Percentiles rank a stretch among this genome's conserved stretches.
Evolutionary conservation across 2,888 invertebrate species (phyloP).

Genomic region (Drosophila macrospina): DNA sequence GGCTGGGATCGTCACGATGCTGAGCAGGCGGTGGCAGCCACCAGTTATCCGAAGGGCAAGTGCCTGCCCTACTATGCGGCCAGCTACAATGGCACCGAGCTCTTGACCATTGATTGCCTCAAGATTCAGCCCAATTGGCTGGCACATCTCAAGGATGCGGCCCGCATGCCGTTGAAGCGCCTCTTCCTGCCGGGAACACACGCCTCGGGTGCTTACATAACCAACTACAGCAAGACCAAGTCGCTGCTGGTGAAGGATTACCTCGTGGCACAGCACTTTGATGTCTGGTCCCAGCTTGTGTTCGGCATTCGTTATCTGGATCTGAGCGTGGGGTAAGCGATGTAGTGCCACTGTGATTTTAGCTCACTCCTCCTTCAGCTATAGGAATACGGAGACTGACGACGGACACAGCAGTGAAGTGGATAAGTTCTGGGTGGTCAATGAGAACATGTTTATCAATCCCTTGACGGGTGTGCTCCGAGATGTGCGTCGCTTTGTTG

Average conservation of each 20-base stretch:
- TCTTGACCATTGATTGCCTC: conserved; percentile 89
- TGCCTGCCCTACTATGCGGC: conserved; percentile 91
- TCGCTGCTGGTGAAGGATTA: conserved; percentile 81
- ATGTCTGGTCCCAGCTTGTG: conserved; percentile 93
- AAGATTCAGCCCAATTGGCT: conserved; percentile 95
- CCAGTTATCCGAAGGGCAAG: conserved; percentile 85
- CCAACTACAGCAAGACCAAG: conserved; percentile 70
- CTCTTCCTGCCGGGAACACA: conserved; percentile 87
- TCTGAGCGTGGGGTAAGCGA: conserved; percentile 90
- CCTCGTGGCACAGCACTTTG: conserved; percentile 89
- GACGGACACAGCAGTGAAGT: conserved; percentile 50
- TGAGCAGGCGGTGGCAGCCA: conserved; percentile 31
- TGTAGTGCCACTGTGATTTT: background rate
- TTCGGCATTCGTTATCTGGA: conserved; percentile 94
- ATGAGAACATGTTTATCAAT: conserved; percentile 86
- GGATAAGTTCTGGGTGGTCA: conserved; percentile 83
- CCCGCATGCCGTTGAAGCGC: conserved; percentile 77
- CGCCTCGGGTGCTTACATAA: conserved; percentile 87
- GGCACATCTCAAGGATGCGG: conserved; percentile 86
- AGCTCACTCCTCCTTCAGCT: conserved; percentile 44
- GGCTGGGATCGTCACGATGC: conserved; percentile 87
- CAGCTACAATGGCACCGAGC: conserved; percentile 88
- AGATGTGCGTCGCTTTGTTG: conserved; percentile 90
- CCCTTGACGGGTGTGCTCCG: conserved; percentile 89
- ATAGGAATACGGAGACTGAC: conserved; percentile 53